A percentile compares a stretch with the other conserved stretches of the same genome.
Conservation (phyloP, 2,113 vertebrate species). For the Tyto alba region DNA sequence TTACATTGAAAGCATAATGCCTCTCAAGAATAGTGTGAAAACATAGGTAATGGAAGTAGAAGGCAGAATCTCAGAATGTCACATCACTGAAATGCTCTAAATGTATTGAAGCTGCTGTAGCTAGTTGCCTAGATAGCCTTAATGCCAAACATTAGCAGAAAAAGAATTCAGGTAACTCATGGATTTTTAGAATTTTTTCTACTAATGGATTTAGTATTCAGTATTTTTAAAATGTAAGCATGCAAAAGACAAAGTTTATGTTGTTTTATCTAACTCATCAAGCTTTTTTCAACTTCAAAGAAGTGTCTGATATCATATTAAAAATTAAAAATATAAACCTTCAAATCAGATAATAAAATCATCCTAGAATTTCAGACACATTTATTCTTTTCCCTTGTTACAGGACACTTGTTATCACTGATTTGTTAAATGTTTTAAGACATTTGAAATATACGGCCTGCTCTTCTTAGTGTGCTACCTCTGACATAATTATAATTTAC, state of each 20-base stretch:
- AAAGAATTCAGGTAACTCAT: background rate
- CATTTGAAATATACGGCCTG: background rate
- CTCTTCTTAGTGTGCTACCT: background rate
- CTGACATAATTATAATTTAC: background rate
- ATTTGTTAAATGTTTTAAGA: background rate
- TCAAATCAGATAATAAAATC: background rate
- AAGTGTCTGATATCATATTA: background rate
- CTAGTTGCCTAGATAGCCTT: background rate
- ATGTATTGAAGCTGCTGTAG: background rate
- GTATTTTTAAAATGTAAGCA: background rate
- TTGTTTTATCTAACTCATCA: background rate
- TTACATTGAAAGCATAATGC: background rate
- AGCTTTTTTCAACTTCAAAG: background rate
- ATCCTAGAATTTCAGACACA: background rate
- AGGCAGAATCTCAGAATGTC: background rate
- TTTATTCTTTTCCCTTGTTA: background rate
- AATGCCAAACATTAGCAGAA: background rate
- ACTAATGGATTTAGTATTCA: background rate
- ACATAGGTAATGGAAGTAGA: background rate
- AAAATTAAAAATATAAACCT: background rate
- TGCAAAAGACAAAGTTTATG: background rate
- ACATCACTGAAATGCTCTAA: background rate
- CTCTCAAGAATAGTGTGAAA: background rate
- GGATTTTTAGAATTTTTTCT: background rate
- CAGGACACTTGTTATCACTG: background rate